These are phyloP conservation scores for Eulemur macaco DNA, from an alignment of 2,113 vertebrate genomes.

Conservation along the genomic window DNA sequence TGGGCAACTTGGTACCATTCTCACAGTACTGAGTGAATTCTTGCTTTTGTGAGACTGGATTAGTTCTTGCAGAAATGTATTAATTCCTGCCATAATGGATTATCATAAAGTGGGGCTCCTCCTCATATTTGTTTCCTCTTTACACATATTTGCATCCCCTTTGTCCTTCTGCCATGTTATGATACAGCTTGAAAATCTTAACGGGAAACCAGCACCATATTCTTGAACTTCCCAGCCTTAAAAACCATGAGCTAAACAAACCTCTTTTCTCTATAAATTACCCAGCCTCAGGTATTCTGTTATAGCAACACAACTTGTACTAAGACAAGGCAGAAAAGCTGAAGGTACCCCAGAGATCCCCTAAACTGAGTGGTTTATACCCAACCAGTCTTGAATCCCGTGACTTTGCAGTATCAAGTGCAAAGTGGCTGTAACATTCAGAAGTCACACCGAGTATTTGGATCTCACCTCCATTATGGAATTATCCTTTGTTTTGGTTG, in stretches of 20 bases:
- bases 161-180: neutral
- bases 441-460: neutral
- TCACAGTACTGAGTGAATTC: neutral
- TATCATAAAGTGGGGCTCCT: neutral
- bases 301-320: neutral
- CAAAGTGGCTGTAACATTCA: neutral
- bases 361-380: neutral
- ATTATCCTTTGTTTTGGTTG: neutral
- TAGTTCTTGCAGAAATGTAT: neutral
- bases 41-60: neutral
- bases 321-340: neutral
- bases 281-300: neutral
- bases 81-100: no score
- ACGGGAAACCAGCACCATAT: neutral
- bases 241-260: neutral
- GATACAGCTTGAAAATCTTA: neutral
- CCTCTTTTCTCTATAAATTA: neutral
- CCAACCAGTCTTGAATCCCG: neutral
- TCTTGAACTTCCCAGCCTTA: neutral
- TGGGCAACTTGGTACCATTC: neutral
- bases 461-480: neutral
- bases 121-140: neutral
- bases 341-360: neutral
- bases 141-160: neutral
- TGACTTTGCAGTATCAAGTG: neutral